Evolutionary conservation across 2,888 invertebrate species (phyloP), one percentile per base, ranked within the genome.

Genomic region (Cyclophora albipunctata): DNA sequence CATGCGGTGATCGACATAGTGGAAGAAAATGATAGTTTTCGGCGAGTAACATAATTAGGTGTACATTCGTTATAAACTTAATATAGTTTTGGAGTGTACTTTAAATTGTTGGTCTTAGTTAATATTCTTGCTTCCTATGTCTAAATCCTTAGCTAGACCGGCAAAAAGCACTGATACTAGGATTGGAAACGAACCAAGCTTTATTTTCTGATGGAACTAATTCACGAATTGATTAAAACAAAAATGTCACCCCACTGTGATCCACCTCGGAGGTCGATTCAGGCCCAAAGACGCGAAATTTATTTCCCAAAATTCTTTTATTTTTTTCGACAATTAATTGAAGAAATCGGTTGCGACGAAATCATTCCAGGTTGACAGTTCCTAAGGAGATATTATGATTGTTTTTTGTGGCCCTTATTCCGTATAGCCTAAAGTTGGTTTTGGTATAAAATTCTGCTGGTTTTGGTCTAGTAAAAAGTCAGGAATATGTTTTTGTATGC

Each of bases 321-420:
- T 49, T 54, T 58, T 77, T 73, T 69, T 62, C 58, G 60, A 67
- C 73, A 76, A 83, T 83, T 84, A 83, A 83, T 80, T 80, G 76
- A 59, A 70, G 61, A 74, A 74, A 75, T 78, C 75, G 63, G 74
- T 80, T 68, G 75, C 78, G 75, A 84, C 78, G 76, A 81, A 83
- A 81, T 81, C 79, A 80, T 84, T 84, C 75, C 69, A 60, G 71
- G 68, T 73, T 84, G 84, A 84, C 85, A 80, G 80, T 64, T 73
- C 64, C 75, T 79, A 74, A 75, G 73, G 65, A 78, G 76, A 80
- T 78, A 77, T 55, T 52, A 54, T 53, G 37, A 50, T 40, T 57
- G 55, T 57, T 53, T 57, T 52, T 33, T 7, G 20, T 49, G 52
- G 45, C 47, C 59, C 58, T 52, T 69, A 69, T 64, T 49, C 33